A percentile compares a stretch with the other conserved stretches of the same genome.
Evolutionary conservation across 2,888 invertebrate species (phyloP).

Genomic region (Syrista parreyssii): DNA sequence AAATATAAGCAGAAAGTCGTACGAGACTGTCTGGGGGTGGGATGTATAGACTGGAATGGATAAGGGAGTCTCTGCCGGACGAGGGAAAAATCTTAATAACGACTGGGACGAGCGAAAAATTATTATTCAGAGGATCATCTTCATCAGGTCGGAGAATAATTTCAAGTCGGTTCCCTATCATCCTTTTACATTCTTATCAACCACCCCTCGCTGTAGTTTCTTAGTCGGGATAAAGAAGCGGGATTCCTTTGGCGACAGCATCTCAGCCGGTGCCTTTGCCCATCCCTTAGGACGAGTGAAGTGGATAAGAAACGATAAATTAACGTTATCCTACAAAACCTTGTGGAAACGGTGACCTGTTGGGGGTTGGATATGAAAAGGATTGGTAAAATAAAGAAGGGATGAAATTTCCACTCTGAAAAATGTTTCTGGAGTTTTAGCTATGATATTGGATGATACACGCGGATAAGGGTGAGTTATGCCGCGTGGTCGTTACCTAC

Average conservation of each 20-base stretch:
- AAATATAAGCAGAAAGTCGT: neutral
- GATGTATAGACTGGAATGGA: neutral
- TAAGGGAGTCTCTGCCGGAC: neutral
- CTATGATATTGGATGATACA: neutral
- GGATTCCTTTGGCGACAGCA: neutral
- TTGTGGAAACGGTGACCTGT: neutral
- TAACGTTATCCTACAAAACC: conserved; percentile 24
- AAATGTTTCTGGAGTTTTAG: neutral
- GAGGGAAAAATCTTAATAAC: conserved; percentile 4
- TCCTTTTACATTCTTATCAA: neutral
- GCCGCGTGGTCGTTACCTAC: neutral
- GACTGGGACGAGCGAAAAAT: conserved; percentile 12
- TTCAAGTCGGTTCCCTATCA: neutral
- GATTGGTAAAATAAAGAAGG: neutral
- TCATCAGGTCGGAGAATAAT: conserved; percentile 19
- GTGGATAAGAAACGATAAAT: conserved; percentile 35
- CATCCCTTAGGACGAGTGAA: conserved; percentile 15
- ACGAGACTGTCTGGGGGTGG: neutral
- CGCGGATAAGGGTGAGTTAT: neutral
- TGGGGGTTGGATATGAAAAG: neutral
- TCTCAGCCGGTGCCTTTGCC: neutral
- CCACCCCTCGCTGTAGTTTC: neutral
- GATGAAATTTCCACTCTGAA: neutral
- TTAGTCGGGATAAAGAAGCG: neutral
- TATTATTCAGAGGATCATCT: conserved; percentile 23